A percentile compares a stretch with the other conserved stretches of the same genome.
Conservation (phyloP, 2,888 invertebrate genomes). For the Herminia tarsipennalis region DNA sequence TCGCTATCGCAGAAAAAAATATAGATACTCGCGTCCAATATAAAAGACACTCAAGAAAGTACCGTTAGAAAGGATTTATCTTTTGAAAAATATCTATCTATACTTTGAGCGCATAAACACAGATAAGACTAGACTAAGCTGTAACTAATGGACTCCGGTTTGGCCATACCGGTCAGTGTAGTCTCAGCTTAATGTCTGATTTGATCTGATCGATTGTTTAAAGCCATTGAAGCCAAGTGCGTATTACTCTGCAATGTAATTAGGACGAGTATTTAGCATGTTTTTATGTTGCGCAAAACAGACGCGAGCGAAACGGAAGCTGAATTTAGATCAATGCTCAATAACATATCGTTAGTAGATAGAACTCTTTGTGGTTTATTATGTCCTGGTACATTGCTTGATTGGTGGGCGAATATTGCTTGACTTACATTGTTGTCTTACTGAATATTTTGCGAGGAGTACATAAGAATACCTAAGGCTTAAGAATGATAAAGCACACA, state of each 20-base stretch:
- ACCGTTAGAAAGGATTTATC: too few species aligned
- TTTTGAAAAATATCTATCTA: too few species aligned
- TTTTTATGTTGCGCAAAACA: constrained; percentile 7
- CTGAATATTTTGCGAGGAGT: too few species aligned
- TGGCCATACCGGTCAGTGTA: neutral
- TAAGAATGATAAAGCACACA: too few species aligned
- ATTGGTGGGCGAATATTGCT: too few species aligned
- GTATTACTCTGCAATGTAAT: neutral
- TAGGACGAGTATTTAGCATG: constrained; percentile 4
- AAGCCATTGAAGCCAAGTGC: constrained; percentile 1
- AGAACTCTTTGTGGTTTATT: too few species aligned
- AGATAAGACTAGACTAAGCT: neutral
- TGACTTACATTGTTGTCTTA: too few species aligned
- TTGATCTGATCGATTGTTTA: constrained; percentile 2
- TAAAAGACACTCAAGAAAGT: too few species aligned
- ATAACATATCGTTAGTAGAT: neutral
- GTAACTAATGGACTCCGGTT: neutral
- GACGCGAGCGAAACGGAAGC: neutral
- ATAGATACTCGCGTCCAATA: too few species aligned
- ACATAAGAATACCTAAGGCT: too few species aligned
- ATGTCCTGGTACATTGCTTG: neutral
- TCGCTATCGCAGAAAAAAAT: too few species aligned
- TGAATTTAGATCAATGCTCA: constrained; percentile 8
- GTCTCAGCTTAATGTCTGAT: neutral
- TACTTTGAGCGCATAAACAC: too few species aligned